Percentiles rank a stretch among this genome's conserved stretches.
phyloP scores from a whole-genome alignment of 2,888 invertebrate genomes.

The Andrena praecox region DNA sequence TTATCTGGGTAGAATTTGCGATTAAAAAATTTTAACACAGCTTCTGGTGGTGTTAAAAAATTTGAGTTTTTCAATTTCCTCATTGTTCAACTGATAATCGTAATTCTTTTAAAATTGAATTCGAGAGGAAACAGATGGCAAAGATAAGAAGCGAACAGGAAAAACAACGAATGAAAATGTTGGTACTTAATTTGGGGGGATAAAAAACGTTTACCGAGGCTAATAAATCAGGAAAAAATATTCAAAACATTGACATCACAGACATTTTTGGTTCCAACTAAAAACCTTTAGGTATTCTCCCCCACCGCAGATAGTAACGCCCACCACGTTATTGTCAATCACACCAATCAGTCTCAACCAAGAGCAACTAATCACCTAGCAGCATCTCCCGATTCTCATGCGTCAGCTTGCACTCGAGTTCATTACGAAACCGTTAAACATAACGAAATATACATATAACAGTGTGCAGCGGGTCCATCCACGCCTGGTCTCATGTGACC shows the following conservation, averaged over 20 bases:
- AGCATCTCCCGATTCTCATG: not conserved
- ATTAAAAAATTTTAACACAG: not conserved
- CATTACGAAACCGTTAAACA: slow-evolving; percentile 45
- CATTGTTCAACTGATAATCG: no score
- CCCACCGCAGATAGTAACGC: no score
- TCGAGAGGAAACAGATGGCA: no score
- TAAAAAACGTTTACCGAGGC: no score
- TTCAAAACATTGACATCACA: no score
- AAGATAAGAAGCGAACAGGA: no score
- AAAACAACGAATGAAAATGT: no score
- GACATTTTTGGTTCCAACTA: no score
- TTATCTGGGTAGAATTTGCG: not conserved
- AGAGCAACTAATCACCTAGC: not conserved
- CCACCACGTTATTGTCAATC: not conserved
- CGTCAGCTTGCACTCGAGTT: not conserved
- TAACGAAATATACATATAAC: slow-evolving; percentile 15
- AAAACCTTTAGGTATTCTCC: no score
- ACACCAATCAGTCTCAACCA: not conserved
- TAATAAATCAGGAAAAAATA: no score
- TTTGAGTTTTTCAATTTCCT: not conserved
- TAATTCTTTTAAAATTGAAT: no score
- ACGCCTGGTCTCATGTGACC: not conserved
- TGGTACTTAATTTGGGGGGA: no score
- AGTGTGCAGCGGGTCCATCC: slow-evolving; percentile 5
- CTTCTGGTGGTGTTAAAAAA: not conserved